Evolutionary conservation across 2,113 vertebrate species (phyloP).

Genomic region (Oxyura jamaicensis): DNA sequence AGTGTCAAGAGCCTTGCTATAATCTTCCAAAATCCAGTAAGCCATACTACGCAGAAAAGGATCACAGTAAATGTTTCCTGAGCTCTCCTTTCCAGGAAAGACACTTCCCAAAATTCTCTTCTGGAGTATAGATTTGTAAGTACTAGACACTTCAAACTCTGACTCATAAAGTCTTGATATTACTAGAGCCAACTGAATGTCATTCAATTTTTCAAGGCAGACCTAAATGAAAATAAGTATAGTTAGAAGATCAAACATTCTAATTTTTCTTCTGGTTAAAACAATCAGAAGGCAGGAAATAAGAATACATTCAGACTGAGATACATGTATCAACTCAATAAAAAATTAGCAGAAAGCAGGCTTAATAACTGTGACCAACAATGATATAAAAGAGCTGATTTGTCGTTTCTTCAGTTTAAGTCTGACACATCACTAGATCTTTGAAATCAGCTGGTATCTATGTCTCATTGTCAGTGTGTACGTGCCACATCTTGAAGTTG

Average conservation of each 20-base stretch:
- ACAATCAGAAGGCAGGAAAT: background rate
- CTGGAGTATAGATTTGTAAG: conserved; percentile 90
- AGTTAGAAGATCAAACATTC: background rate
- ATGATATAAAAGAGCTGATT: background rate
- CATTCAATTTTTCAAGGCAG: conserved; percentile 94
- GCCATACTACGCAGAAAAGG: conserved; percentile 95
- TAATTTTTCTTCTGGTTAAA: background rate
- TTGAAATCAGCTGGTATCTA: background rate
- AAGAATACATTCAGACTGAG: background rate
- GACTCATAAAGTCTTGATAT: conserved; percentile 94
- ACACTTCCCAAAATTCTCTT: conserved; percentile 88
- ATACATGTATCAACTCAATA: background rate
- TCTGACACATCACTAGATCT: background rate
- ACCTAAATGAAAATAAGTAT: conserved; percentile 77
- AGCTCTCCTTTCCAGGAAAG: conserved; percentile 70
- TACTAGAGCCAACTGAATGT: conserved; percentile 93
- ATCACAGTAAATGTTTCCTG: conserved; percentile 81
- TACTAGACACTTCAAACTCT: conserved; percentile 90
- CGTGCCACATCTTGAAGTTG: background rate
- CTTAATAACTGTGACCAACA: background rate
- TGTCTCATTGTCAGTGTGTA: background rate
- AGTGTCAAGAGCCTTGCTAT: conserved; percentile 90
- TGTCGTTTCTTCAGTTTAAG: background rate
- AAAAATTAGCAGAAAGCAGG: background rate
- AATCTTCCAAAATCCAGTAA: conserved; percentile 96